Evolutionary conservation across 64 coral and sea anemone species (phyloP).

Genomic region (Dendrophyllia cribrosa): DNA sequence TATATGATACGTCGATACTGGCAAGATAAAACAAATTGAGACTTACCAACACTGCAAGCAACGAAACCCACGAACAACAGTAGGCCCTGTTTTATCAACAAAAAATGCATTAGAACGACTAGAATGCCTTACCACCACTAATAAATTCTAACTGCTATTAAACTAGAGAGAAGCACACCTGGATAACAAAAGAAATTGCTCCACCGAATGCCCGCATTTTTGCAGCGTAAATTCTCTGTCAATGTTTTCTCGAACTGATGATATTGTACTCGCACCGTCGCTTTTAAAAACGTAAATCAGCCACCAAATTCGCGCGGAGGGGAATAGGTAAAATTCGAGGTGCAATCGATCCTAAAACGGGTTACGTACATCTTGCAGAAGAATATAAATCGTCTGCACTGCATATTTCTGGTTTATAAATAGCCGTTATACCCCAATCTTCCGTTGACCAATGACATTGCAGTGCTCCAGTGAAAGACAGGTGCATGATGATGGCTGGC

Average conservation of each 20-base stretch:
- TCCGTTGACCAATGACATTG: background rate
- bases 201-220: background rate
- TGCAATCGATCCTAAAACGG: background rate
- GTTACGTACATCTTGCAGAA: background rate
- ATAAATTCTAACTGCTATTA: background rate
- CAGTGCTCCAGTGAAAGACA: background rate
- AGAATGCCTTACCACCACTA: background rate
- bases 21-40: background rate
- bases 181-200: constrained; percentile 7
- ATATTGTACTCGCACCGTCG: background rate
- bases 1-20: too few relatives aligned
- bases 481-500: constrained; percentile 7
- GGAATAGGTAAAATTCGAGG: background rate
- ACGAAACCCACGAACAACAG: background rate
- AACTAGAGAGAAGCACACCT: constrained; percentile 16
- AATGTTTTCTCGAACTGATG: constrained; percentile 4
- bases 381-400: background rate
- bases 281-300: background rate
- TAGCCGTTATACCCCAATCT: background rate
- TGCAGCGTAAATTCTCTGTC: background rate
- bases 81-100: constrained; percentile 11
- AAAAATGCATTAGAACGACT: background rate
- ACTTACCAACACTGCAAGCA: constrained; percentile 39
- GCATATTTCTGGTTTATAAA: constrained; percentile 27
- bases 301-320: background rate